Evolutionary conservation across 2,797 vertebrate species (phyloP).

Genomic region (Odontamblyopus lacepedii): DNA sequence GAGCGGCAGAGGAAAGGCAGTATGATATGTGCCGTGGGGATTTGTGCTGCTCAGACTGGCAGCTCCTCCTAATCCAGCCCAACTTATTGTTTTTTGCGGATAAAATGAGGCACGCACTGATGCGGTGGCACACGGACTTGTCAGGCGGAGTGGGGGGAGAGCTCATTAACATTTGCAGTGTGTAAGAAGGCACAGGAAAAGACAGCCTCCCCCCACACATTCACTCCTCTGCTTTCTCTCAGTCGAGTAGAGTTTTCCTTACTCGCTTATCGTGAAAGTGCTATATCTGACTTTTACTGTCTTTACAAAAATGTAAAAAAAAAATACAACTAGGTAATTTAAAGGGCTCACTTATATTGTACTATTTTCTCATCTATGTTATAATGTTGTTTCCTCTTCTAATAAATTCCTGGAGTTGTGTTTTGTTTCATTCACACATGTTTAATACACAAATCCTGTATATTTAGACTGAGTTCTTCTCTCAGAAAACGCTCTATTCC

Average conservation of each 20-base stretch:
- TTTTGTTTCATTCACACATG: too few relatives aligned
- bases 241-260: constrained; percentile 38
- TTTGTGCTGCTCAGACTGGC: constrained; percentile 51
- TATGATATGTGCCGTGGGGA: constrained; percentile 35
- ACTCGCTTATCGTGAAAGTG: neutral
- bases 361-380: too few relatives aligned
- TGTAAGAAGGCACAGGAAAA: constrained; percentile 34
- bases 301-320: too few relatives aligned
- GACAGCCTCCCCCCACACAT: constrained; percentile 2
- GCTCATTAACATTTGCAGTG: constrained; percentile 58
- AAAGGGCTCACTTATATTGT: too few relatives aligned
- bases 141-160: constrained; percentile 29
- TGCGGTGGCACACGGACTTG: constrained; percentile 34
- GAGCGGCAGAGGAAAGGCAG: constrained; percentile 34
- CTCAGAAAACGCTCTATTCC: too few relatives aligned
- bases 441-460: too few relatives aligned
- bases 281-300: too few relatives aligned
- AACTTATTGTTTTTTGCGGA: constrained; percentile 39
- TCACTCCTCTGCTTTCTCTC: constrained; percentile 27
- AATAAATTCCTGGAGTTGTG: too few relatives aligned
- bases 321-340: too few relatives aligned
- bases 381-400: too few relatives aligned
- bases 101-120: constrained; percentile 38
- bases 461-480: too few relatives aligned
- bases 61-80: constrained; percentile 36